Evolutionary conservation across 30 jellyfish, hydroid and myxozoan species (phyloP).

Genomic region (Clytia hemisphaerica): DNA sequence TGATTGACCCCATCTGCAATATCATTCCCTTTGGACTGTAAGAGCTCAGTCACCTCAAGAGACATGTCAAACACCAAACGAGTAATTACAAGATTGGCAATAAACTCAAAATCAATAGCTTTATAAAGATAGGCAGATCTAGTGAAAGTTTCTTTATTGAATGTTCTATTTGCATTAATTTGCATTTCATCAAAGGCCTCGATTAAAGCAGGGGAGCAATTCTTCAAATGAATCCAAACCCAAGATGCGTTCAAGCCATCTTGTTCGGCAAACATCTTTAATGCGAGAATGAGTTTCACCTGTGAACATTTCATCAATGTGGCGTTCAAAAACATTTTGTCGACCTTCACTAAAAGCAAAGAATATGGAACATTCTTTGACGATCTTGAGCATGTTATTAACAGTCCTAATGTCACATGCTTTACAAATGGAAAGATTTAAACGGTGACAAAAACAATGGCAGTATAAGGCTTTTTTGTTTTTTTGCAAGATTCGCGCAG

Average conservation of each 20-base stretch:
- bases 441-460: constrained; percentile 50
- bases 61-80: too few species aligned
- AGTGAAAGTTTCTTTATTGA: too few species aligned
- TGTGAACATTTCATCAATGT: constrained; percentile 2
- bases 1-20: too few species aligned
- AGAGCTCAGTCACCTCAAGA: too few species aligned
- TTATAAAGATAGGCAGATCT: too few species aligned
- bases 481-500: too few species aligned
- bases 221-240: constrained; percentile 36
- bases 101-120: too few species aligned
- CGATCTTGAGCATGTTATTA: constrained; percentile 46
- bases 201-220: too few species aligned
- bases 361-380: constrained; percentile 8
- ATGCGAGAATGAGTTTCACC: background rate
- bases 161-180: too few species aligned
- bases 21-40: too few species aligned
- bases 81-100: too few species aligned
- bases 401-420: constrained; percentile 40
- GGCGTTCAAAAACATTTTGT: background rate
- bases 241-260: constrained; percentile 54
- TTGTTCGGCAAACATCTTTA: constrained; percentile 56
- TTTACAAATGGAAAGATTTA: constrained; percentile 42
- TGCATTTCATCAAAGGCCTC: too few species aligned
- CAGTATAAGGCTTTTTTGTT: constrained; percentile 40
- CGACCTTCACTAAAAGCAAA: constrained; percentile 1